Evolutionary conservation across 1,140 invertebrate species (phyloP).

Genomic region (Nebria ingens): DNA sequence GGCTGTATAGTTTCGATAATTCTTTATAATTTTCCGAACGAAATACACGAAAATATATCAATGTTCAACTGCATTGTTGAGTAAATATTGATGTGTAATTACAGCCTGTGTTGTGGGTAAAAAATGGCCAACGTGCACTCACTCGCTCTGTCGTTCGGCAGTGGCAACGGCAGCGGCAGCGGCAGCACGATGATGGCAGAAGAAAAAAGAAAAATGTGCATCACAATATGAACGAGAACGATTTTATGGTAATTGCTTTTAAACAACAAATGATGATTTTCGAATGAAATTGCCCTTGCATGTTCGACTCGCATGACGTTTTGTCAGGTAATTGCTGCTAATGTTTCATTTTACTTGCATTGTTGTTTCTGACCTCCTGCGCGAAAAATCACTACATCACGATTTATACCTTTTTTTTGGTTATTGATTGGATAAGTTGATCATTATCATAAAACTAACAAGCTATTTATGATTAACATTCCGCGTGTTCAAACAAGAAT

Average conservation of each 20-base stretch:
- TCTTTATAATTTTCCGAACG: slow-evolving; percentile 1
- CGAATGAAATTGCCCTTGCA: background rate
- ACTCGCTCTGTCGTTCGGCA: too few species aligned
- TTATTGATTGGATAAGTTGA: too few species aligned
- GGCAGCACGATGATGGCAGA: too few species aligned
- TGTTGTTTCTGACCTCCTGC: too few species aligned
- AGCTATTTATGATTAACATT: too few species aligned
- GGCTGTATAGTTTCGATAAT: slow-evolving; percentile 4
- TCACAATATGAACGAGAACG: too few species aligned
- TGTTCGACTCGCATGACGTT: background rate
- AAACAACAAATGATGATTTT: slow-evolving; percentile 5
- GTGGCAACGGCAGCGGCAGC: too few species aligned
- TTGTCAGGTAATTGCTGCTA: background rate
- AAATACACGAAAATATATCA: slow-evolving; percentile 2
- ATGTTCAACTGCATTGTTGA: background rate
- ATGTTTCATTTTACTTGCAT: background rate
- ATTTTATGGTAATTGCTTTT: background rate
- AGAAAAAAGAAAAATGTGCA: too few species aligned
- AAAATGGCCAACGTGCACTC: background rate
- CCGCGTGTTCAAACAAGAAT: too few species aligned
- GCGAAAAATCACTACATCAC: too few species aligned
- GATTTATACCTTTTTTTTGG: too few species aligned
- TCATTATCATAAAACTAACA: too few species aligned
- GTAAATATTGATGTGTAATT: background rate
- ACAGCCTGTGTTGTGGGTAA: background rate